Conservation (phyloP, 2,888 invertebrate genomes). For the Oscheius sp. region DNA sequence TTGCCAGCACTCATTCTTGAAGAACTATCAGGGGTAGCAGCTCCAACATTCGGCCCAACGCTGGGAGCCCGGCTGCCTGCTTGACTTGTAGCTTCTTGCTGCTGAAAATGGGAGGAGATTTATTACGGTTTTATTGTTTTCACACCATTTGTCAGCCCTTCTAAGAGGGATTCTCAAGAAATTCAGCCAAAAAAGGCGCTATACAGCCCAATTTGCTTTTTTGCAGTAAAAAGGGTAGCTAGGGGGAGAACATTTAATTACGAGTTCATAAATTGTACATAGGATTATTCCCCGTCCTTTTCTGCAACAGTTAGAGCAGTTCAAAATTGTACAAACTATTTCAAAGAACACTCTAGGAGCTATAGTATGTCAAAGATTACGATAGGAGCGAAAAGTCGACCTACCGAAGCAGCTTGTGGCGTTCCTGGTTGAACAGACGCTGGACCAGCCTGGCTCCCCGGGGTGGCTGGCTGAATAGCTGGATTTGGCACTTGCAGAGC, state of each 20-base stretch:
- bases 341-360: too few relatives aligned
- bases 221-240: too few relatives aligned
- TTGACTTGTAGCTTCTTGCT: slow-evolving; percentile 26
- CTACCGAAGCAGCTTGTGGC: slow-evolving; percentile 31
- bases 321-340: too few relatives aligned
- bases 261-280: too few relatives aligned
- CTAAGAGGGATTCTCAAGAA: slow-evolving; percentile 1
- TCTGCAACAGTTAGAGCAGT: too few relatives aligned
- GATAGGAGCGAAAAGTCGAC: too few relatives aligned
- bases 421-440: slow-evolving; percentile 51
- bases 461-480: slow-evolving; percentile 34
- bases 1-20: slow-evolving; percentile 45
- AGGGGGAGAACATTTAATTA: too few relatives aligned
- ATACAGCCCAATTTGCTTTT: neutral
- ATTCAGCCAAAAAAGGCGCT: neutral
- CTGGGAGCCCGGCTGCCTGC: slow-evolving; percentile 51
- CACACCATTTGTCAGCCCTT: too few relatives aligned
- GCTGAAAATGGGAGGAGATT: neutral
- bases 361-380: neutral
- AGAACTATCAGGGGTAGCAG: slow-evolving; percentile 53
- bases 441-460: slow-evolving; percentile 35
- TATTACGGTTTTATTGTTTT: neutral
- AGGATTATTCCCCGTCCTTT: too few relatives aligned
- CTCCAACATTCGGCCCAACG: slow-evolving; percentile 39
- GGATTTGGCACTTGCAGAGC: slow-evolving; percentile 26